phyloP scores from a whole-genome alignment of 2,888 invertebrate species.

The Agrotis clavis region DNA sequence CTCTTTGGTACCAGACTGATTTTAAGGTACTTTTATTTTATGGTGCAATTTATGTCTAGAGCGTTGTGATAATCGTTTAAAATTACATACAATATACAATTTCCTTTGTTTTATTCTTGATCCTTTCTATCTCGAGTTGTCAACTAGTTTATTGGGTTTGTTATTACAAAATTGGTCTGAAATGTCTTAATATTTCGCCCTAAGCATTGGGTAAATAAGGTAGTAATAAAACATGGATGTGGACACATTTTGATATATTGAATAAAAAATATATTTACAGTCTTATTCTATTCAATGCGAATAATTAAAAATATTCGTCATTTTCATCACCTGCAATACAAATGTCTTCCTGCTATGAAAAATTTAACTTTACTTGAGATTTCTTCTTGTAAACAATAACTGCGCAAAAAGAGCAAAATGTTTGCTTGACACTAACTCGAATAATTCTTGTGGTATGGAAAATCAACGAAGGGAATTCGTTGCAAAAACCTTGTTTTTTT shows the following conservation, averaged over 20 bases:
- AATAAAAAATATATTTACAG: constrained; percentile 86
- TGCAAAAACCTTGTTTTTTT: constrained; percentile 2
- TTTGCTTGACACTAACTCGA: neutral
- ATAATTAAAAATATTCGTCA: constrained; percentile 63
- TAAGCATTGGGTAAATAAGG: neutral
- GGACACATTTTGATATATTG: constrained; percentile 77
- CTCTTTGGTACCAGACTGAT: constrained; percentile 91
- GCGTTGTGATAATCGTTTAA: constrained; percentile 91
- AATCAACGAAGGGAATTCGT: constrained; percentile 5
- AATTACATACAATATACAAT: constrained; percentile 89
- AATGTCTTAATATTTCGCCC: neutral
- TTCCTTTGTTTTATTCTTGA: constrained; percentile 65
- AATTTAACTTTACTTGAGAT: neutral
- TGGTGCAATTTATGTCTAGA: constrained; percentile 91
- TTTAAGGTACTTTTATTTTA: constrained; percentile 91
- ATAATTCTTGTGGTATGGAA: constrained; percentile 10
- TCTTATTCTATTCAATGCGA: constrained; percentile 70
- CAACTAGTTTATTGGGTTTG: neutral
- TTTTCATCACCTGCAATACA: constrained; percentile 15
- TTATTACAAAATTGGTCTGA: neutral
- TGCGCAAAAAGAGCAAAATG: neutral
- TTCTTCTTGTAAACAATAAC: constrained; percentile 2
- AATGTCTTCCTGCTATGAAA: constrained; percentile 16
- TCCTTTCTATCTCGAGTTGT: neutral
- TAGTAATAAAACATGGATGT: constrained; percentile 64